phyloP scores from a whole-genome alignment of 2,888 invertebrate genomes.

The Amphiduros pacificus region DNA sequence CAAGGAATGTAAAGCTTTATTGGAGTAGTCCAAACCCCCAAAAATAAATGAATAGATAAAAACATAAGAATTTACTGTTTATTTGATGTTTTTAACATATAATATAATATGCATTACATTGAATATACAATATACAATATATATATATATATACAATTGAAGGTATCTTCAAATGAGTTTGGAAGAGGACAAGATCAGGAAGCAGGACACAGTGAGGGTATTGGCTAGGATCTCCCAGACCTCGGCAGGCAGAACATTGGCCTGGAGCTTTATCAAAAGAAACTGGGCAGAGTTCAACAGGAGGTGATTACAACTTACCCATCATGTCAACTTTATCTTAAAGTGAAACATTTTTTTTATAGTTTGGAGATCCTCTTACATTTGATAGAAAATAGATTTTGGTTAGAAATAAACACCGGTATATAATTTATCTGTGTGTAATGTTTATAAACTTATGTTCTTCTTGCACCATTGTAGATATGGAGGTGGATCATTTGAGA shows the following conservation, averaged over 20 bases:
- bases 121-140: not conserved
- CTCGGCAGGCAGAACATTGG: constrained; percentile 70
- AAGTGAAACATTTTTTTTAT: not conserved
- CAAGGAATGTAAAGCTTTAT: too few species aligned
- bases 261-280: constrained; percentile 74
- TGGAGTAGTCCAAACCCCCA: too few species aligned
- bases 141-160: constrained; percentile 16
- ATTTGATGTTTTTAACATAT: not conserved
- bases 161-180: constrained; percentile 77
- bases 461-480: constrained; percentile 36
- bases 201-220: constrained; percentile 73
- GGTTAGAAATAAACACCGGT: too few species aligned
- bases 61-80: not conserved
- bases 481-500: constrained; percentile 40
- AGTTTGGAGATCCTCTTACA: not conserved
- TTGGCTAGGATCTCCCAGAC: constrained; percentile 70
- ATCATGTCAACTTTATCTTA: too few species aligned
- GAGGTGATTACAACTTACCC: too few species aligned
- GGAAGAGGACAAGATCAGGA: constrained; percentile 70
- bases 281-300: constrained; percentile 70
- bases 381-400: not conserved
- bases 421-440: not conserved
- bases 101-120: not conserved
- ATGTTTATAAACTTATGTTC: not conserved
- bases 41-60: too few species aligned